Evolutionary conservation across 1,140 invertebrate species (phyloP), one percentile per base, ranked within the genome.

Genomic region (Dufourea novaeangliae): DNA sequence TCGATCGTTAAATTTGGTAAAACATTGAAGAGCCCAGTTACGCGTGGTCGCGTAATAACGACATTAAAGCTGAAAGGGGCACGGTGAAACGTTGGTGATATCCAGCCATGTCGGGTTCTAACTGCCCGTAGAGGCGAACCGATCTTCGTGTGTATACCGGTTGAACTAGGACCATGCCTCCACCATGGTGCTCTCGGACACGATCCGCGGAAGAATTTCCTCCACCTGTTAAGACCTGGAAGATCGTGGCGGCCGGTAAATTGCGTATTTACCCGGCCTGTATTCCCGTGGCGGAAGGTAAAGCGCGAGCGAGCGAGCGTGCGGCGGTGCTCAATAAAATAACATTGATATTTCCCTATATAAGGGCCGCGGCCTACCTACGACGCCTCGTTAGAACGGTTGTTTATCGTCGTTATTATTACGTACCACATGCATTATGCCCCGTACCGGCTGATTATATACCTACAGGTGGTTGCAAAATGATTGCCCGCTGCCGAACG

Each of bases 381-480:
- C 57, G 71, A 69, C 46, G 61, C 68, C 75, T 80, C 59, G 80
- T 79, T 88, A 86, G 80, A 86, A 86, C 78, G 84, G 70, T 85
- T 83, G 84, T 90, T 88, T 88, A 90, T 89, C 86, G 80, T 82
- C 83, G 86, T 88, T 88, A 85, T 86, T 88, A 88, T 87, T 87
- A 84, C 74, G 83, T 68, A 83, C 79, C 71, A 61, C 69, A 81
- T 70, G 77, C 56, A 88, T 83, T 68, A 44, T 22, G 27, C 56
- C 7, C 22, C 1, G n/a, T 4, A 6, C 22, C 6, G 8, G 10
- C 59, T 62, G 70, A 82, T 81, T 79, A 79, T 37, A 78, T 63
- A 79, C 34, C 80, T 85, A 80, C 79, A 86, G 68, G 79, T 32
- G 78, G 73, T 85, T 80, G 85, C 82, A 86, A 87, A 87, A 88